phyloP scores from a whole-genome alignment of 2,888 invertebrate species.

The Protonemura montana region DNA sequence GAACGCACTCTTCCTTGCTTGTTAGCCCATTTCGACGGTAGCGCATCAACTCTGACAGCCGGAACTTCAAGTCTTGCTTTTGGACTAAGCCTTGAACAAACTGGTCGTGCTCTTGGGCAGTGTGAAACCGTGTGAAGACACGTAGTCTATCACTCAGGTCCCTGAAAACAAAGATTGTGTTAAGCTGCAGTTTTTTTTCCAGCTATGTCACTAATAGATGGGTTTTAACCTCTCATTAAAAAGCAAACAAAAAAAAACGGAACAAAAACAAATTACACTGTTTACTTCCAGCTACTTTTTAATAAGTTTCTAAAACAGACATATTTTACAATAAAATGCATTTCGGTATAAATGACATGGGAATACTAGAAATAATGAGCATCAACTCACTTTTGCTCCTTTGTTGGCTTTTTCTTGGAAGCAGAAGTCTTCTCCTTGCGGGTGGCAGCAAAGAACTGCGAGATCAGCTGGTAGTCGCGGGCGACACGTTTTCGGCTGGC shows the following conservation, averaged over 20 bases:
- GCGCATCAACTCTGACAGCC: conserved; percentile 82
- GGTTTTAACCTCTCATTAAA: too few relatives aligned
- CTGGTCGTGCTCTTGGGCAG: conserved; percentile 83
- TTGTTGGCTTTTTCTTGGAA: conserved; percentile 71
- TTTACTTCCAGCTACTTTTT: too few relatives aligned
- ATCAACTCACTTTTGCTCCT: conserved; percentile 76
- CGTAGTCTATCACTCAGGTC: conserved; percentile 85
- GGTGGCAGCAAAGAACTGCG: conserved; percentile 77
- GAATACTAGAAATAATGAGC: too few relatives aligned
- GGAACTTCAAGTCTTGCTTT: conserved; percentile 83
- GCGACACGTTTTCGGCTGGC: conserved; percentile 89
- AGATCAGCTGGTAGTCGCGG: conserved; percentile 88
- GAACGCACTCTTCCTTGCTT: conserved; percentile 82
- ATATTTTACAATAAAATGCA: too few relatives aligned
- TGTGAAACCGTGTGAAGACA: conserved; percentile 88
- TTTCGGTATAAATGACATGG: too few relatives aligned
- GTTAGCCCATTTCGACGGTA: conserved; percentile 88
- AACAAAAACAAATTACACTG: too few relatives aligned
- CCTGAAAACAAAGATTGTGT: conserved; percentile 57
- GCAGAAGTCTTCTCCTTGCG: conserved; percentile 64
- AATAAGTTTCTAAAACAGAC: too few relatives aligned
- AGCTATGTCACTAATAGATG: too few relatives aligned
- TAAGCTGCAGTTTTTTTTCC: too few relatives aligned
- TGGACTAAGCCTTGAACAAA: conserved; percentile 80
- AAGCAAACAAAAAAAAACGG: too few relatives aligned